phyloP scores from a whole-genome alignment of 2,113 vertebrate genomes.

The Leptocoma aspasia region DNA sequence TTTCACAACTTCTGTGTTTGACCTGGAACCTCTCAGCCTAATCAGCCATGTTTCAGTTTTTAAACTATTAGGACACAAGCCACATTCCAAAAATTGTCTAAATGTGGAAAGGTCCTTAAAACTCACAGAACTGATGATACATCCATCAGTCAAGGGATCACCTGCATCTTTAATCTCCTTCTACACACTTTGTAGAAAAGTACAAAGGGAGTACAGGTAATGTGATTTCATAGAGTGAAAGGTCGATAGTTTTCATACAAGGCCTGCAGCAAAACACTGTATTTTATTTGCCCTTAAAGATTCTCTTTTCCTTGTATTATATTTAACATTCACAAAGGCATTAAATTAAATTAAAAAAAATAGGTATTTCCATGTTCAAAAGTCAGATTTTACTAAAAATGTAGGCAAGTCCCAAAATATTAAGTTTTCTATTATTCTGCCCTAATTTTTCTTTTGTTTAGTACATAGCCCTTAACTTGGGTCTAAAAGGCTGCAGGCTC shows the following conservation, averaged over 20 bases:
- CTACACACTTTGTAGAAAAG: neutral
- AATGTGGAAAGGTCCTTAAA: neutral
- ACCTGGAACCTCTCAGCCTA: neutral
- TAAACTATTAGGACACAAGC: rapidly evolving
- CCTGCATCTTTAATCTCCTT: neutral
- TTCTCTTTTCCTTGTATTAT: neutral
- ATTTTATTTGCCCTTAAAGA: neutral
- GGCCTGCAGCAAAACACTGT: neutral
- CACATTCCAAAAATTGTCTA: neutral
- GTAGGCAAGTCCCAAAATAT: neutral
- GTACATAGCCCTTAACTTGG: neutral
- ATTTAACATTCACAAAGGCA: neutral
- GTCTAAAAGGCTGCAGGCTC: neutral
- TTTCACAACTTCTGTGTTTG: neutral
- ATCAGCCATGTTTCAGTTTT: neutral
- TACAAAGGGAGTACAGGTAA: neutral
- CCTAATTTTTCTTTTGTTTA: neutral
- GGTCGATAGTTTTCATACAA: neutral
- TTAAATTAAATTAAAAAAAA: neutral
- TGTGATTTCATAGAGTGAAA: neutral
- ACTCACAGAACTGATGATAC: neutral
- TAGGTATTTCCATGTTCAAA: neutral
- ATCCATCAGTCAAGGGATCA: neutral
- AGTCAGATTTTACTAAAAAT: neutral
- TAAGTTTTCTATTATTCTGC: neutral